Conservation (phyloP, 1,140 invertebrate genomes). For the Bombus superbus region DNA sequence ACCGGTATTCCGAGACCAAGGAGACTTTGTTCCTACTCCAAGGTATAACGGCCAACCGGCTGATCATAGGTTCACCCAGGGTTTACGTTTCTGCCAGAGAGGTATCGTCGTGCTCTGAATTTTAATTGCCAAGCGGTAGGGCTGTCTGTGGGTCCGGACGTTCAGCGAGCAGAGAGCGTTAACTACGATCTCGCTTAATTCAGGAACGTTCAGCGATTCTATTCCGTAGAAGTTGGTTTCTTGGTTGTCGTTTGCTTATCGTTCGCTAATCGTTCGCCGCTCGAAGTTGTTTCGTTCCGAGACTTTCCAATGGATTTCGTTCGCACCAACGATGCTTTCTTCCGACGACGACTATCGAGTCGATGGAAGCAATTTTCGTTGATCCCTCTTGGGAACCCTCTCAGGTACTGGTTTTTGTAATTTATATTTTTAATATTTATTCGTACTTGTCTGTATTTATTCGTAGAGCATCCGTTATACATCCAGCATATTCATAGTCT, state of each 20-base stretch:
- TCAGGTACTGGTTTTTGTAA: not conserved
- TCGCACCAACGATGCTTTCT: not conserved
- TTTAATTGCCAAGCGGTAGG: conserved; percentile 60
- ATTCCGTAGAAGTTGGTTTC: conserved; percentile 23
- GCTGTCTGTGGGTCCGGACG: conserved; percentile 13
- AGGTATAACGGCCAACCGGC: conserved; percentile 39
- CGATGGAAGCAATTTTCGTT: not conserved
- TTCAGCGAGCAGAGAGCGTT: conserved; percentile 39
- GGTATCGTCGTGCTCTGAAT: conserved; percentile 48
- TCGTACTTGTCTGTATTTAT: no score
- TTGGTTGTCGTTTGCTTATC: conserved; percentile 38
- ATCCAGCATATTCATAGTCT: no score
- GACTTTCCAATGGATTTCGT: conserved; percentile 10
- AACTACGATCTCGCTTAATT: conserved; percentile 49
- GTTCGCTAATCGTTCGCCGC: not conserved
- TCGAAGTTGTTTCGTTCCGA: not conserved
- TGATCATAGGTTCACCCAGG: conserved; percentile 42
- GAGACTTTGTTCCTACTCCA: not conserved
- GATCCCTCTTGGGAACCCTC: no score
- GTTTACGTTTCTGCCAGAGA: conserved; percentile 41
- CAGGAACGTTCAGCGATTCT: not conserved
- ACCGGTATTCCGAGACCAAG: not conserved
- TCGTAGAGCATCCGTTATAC: no score
- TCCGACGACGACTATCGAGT: not conserved
- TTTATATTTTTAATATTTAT: not conserved